A percentile compares a stretch with the other conserved stretches of the same genome.
These are phyloP conservation scores for Botia almorhae DNA, from an alignment of 2,797 vertebrate species.

Conservation along the genomic window DNA sequence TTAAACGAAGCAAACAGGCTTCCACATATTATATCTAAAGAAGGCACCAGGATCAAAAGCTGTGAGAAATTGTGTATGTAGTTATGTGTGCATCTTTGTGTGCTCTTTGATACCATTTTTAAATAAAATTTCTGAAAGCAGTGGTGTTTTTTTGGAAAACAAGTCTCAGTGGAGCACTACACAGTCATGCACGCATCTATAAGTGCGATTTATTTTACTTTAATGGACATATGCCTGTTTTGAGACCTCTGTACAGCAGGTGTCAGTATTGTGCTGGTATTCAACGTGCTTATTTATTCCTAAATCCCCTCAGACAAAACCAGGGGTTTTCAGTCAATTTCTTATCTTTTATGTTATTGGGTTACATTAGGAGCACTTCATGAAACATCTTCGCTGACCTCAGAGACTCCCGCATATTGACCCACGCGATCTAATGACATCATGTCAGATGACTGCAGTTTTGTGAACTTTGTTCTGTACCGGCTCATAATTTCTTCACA, in stretches of 20 bases:
- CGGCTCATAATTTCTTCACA: neutral
- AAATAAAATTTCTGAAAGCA: conserved; percentile 23
- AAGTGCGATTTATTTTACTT: too few relatives aligned
- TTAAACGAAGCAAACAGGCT: neutral
- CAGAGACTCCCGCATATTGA: neutral
- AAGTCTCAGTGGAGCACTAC: neutral
- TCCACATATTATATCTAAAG: neutral
- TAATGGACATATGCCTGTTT: too few relatives aligned
- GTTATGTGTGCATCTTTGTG: neutral
- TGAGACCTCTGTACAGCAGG: too few relatives aligned
- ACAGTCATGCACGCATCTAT: neutral
- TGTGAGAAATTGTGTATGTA: neutral
- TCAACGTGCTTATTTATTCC: too few relatives aligned
- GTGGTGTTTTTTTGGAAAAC: neutral
- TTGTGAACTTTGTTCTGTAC: neutral
- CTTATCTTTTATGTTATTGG: neutral
- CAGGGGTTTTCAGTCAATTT: neutral
- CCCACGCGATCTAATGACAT: neutral
- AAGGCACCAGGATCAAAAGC: neutral
- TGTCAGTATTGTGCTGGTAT: too few relatives aligned
- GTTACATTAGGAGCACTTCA: neutral
- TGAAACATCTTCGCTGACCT: neutral
- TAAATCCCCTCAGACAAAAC: neutral
- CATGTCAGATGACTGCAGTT: neutral
- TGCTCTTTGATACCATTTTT: neutral